These are phyloP conservation scores for Pungitius pungitius DNA, from an alignment of 2,113 vertebrate genomes.

Conservation along the genomic window DNA sequence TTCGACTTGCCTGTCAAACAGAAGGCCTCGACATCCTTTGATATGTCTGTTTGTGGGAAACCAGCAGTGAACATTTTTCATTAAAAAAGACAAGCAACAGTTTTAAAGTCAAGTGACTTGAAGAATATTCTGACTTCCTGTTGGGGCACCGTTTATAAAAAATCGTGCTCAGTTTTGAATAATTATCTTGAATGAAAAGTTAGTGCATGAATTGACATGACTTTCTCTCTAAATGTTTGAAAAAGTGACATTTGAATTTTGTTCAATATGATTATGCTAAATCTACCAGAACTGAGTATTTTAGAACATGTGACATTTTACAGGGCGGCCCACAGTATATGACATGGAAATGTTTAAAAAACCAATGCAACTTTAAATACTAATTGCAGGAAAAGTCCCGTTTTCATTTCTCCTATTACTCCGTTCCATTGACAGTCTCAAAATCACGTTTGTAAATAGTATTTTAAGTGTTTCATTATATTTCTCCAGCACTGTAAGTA, in stretches of 20 bases:
- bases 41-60: slow-evolving; percentile 34
- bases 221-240: too few relatives aligned
- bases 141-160: too few relatives aligned
- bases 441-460: neutral
- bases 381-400: neutral
- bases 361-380: slow-evolving; percentile 14
- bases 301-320: too few relatives aligned
- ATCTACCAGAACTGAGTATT: too few relatives aligned
- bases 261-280: too few relatives aligned
- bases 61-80: slow-evolving; percentile 33
- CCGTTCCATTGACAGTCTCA: neutral
- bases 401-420: slow-evolving; percentile 7
- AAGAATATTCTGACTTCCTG: slow-evolving; percentile 15
- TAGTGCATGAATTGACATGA: too few relatives aligned
- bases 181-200: too few relatives aligned
- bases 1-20: slow-evolving; percentile 29
- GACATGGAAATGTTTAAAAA: neutral
- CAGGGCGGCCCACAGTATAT: too few relatives aligned
- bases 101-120: slow-evolving; percentile 27
- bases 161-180: too few relatives aligned
- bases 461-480: neutral
- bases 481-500: slow-evolving; percentile 1
- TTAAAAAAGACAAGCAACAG: slow-evolving; percentile 42
- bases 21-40: neutral
- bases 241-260: too few relatives aligned